Evolutionary conservation across 2,113 vertebrate genomes (phyloP), one percentile per base, ranked within the genome.

Genomic region (Prionailurus bengalensis): DNA sequence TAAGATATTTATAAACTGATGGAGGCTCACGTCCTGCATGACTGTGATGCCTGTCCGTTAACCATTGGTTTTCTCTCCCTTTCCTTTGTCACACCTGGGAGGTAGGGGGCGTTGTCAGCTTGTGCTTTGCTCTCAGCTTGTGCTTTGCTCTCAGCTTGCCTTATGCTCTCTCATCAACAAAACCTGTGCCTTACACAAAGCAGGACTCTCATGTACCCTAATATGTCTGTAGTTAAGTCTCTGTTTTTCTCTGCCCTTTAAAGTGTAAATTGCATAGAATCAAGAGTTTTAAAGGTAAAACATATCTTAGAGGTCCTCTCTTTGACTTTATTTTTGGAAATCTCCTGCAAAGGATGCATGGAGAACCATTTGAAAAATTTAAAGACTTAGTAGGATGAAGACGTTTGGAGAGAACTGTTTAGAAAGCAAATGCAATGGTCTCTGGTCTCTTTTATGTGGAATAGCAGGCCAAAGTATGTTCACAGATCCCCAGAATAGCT

Each of bases 321-420:
- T 86, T 92, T 9, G n/a, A 39, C 74, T 21, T 84, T 83, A 68
- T 36, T 53, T 92, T 51, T 94, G 63, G 39, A 87, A 95, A 80
- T 88, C 63, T 79, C 65, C 45, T 58, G 42, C 15, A 27, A 83
- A 79, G 10, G 13, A 29, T 15, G 87, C 36, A 33, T 23, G n/a
- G 42, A 81, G 78, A 90, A 53, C 4, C 23, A 61, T 83, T 85
- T 78, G 63, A 93, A 92, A 97, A 94, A 48, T 89, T 65, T 94
- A n/a, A 86, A 94, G 82, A 85, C 42, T 89, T 86, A 86, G 21
- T 87, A 82, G 27, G 53, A 33, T 55, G 63, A 86, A 19, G 31
- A 70, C 70, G 2, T 84, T 94, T 31, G 42, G 65, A 97, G 81
- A 70, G 53, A 86, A 81, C 89, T 48, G 42, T 31, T 42, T 71